Evolutionary conservation across 2,888 invertebrate species (phyloP).

Genomic region (Cephus pulcher): DNA sequence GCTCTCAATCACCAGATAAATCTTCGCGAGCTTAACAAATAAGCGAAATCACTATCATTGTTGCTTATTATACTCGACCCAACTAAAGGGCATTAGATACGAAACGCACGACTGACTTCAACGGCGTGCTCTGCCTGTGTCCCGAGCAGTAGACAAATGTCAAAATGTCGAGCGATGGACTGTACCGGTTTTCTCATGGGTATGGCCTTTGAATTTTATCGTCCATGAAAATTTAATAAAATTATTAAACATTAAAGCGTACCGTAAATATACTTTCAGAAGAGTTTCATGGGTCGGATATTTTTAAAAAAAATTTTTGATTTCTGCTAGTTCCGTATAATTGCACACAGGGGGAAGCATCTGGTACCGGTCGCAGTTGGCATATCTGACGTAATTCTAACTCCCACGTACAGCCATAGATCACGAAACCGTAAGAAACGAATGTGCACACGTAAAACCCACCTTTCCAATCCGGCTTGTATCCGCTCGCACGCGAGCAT

Average conservation of each 20-base stretch:
- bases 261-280: background rate
- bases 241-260: background rate
- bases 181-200: background rate
- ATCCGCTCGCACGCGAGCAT: slow-evolving; percentile 26
- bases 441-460: slow-evolving; percentile 44
- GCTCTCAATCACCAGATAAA: background rate
- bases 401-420: slow-evolving; percentile 52
- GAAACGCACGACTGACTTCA: background rate
- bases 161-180: background rate
- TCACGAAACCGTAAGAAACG: slow-evolving; percentile 46
- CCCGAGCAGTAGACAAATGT: background rate
- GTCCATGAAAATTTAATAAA: background rate
- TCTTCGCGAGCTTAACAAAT: background rate
- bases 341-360: slow-evolving; percentile 28
- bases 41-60: slow-evolving; percentile 22
- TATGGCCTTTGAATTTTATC: background rate
- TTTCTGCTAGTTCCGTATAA: slow-evolving; percentile 33
- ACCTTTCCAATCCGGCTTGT: slow-evolving; percentile 48
- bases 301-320: slow-evolving; percentile 15
- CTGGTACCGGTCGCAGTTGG: slow-evolving; percentile 22
- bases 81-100: background rate
- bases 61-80: slow-evolving; percentile 32
- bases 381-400: slow-evolving; percentile 44
- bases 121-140: background rate
- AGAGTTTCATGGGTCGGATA: background rate